Percentiles rank a stretch among this genome's conserved stretches.
phyloP scores from a whole-genome alignment of 2,113 vertebrate species.

The Alexandromys fortis region DNA sequence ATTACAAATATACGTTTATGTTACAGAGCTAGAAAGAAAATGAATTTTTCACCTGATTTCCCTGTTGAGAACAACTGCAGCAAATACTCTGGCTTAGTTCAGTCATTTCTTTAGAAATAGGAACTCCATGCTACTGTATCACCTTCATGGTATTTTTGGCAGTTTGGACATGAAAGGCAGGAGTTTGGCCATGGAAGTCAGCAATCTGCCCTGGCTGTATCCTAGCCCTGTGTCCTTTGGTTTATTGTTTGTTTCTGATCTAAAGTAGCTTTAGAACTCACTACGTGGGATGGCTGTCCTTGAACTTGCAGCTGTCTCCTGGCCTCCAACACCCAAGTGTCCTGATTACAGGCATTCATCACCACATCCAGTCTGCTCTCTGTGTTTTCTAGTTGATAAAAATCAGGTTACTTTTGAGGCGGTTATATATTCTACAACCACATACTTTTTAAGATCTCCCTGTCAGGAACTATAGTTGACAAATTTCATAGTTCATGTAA shows the following conservation, averaged over 20 bases:
- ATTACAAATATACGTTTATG: background rate
- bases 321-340: too few species aligned
- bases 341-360: background rate
- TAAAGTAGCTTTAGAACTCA: too few species aligned
- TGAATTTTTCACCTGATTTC: background rate
- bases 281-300: background rate
- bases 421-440: background rate
- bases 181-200: background rate
- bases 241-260: background rate
- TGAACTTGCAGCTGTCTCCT: background rate
- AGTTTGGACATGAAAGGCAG: background rate
- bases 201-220: too few species aligned
- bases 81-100: background rate
- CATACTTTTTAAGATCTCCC: background rate
- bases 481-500: background rate
- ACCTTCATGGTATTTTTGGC: background rate
- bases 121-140: background rate
- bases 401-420: background rate
- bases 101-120: background rate
- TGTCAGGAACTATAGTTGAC: background rate
- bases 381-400: background rate
- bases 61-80: background rate
- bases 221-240: background rate
- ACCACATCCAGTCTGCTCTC: background rate
- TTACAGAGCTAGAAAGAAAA: background rate